Conservation (phyloP, 2,797 vertebrate genomes). For the Squalus acanthias region DNA sequence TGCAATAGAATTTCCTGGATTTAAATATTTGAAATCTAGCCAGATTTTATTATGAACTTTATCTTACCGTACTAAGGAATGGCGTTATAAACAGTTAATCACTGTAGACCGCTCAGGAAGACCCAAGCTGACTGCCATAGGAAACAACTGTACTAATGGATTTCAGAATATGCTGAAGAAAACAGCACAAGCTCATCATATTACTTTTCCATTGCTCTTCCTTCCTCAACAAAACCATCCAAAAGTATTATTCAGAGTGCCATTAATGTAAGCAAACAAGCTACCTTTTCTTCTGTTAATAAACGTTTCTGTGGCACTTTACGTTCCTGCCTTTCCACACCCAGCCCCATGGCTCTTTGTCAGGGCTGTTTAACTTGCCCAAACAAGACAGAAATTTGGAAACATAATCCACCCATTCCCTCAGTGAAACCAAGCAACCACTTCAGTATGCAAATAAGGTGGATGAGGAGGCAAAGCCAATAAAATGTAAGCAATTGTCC, state of each 20-base stretch:
- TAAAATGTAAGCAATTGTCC: not conserved
- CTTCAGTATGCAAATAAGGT: constrained; percentile 61
- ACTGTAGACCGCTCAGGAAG: not conserved
- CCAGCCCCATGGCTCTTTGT: constrained; percentile 60
- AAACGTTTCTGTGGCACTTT: constrained; percentile 49
- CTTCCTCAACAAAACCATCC: not conserved
- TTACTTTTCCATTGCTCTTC: not conserved
- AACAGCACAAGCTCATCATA: not conserved
- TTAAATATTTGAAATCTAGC: not conserved
- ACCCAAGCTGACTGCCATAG: not conserved
- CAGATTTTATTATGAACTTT: not conserved
- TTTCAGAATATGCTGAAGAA: not conserved
- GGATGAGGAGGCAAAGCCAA: constrained; percentile 57
- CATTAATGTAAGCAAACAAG: constrained; percentile 54
- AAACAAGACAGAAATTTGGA: constrained; percentile 66
- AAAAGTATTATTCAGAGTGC: not conserved
- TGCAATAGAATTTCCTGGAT: not conserved
- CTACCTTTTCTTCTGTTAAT: constrained; percentile 46
- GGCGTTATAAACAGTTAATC: not conserved
- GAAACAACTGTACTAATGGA: not conserved
- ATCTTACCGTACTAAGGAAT: not conserved
- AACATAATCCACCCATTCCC: constrained; percentile 66
- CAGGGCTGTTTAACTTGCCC: constrained; percentile 64
- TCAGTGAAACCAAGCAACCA: constrained; percentile 59
- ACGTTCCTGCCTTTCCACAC: constrained; percentile 63